Evolutionary conservation across 2,113 vertebrate species (phyloP), one percentile per base, ranked within the genome.

Genomic region (Setophaga coronata): DNA sequence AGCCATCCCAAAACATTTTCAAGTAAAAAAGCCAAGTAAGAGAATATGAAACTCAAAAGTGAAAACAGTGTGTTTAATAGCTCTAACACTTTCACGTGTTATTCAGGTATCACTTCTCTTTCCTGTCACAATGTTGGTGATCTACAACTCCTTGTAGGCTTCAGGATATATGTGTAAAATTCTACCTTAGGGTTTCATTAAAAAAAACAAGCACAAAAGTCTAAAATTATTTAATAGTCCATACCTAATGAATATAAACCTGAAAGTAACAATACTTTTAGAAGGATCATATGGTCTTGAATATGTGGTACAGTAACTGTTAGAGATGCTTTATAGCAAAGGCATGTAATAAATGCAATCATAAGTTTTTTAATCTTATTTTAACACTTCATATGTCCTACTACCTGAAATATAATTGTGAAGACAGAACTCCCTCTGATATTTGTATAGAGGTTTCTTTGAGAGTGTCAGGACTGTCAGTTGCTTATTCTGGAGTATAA

Each of bases 101-200:
- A 12, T 43, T 92, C 24, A 28, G n/a, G 14, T 61, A 31, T 47
- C 20, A 14, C 15, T 70, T 91, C 24, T 3, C 1, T 80, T 89
- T 87, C 40, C n/a, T 61, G 23, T 47, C 11, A 7, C 24, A 19
- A 11, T 60, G 18, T 33, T 88, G 34, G 24, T 65, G 45, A 31
- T 0, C 0, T 36, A 43, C 8, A 61, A 47, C 11, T 3, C 10
- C 18, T 34, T 62, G 9, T 50, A 57, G 31, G 25, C 33, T 51
- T 79, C 21, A 58, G 28, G 25, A 54, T 61, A 17, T n/a, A 10
- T 24, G 20, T 43, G 21, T 51, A 61, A 61, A 79, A 82, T 78
- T 66, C 20, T 74, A 8, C 21, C 19, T 40, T 81, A 36, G 10
- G 6, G n/a, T 64, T 90, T 71, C 3, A 25, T 56, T 18, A 1